phyloP scores from a whole-genome alignment of 1,140 invertebrate species.

The Hylaeus volcanicus region DNA sequence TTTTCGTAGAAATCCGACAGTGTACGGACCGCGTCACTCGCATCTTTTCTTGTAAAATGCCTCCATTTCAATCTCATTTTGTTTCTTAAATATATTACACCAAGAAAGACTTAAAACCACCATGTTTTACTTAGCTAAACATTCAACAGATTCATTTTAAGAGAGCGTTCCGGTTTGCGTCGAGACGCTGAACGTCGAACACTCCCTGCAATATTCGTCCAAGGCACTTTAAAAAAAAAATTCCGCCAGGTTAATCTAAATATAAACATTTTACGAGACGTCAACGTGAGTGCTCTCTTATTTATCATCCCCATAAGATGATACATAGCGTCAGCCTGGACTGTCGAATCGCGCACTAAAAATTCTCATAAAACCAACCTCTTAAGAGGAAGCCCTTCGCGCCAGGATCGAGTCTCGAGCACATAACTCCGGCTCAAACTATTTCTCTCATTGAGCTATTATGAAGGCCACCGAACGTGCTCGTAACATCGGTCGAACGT shows the following conservation, averaged over 20 bases:
- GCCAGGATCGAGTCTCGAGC: not conserved
- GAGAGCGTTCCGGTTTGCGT: too few relatives aligned
- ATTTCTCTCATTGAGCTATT: conserved; percentile 2
- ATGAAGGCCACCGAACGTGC: not conserved
- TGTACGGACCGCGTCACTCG: too few relatives aligned
- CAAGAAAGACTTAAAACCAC: too few relatives aligned
- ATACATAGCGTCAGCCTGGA: not conserved
- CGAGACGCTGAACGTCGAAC: too few relatives aligned
- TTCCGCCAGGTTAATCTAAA: not conserved
- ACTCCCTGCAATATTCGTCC: not conserved
- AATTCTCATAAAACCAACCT: conserved; percentile 21
- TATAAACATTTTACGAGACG: conserved; percentile 21
- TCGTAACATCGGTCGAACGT: too few relatives aligned
- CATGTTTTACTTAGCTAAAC: too few relatives aligned
- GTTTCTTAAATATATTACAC: too few relatives aligned
- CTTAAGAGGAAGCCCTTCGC: conserved; percentile 5
- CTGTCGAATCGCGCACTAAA: conserved; percentile 19
- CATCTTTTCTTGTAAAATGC: too few relatives aligned
- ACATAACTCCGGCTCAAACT: conserved; percentile 1
- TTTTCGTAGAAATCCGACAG: too few relatives aligned
- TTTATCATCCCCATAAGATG: conserved; percentile 8
- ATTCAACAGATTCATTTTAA: too few relatives aligned
- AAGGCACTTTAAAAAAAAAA: not conserved
- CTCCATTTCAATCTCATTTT: too few relatives aligned
- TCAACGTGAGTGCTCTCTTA: conserved; percentile 9